These are phyloP conservation scores for Dendronephthya gigantea DNA, from an alignment of 64 coral and sea anemone species.

Conservation along the genomic window DNA sequence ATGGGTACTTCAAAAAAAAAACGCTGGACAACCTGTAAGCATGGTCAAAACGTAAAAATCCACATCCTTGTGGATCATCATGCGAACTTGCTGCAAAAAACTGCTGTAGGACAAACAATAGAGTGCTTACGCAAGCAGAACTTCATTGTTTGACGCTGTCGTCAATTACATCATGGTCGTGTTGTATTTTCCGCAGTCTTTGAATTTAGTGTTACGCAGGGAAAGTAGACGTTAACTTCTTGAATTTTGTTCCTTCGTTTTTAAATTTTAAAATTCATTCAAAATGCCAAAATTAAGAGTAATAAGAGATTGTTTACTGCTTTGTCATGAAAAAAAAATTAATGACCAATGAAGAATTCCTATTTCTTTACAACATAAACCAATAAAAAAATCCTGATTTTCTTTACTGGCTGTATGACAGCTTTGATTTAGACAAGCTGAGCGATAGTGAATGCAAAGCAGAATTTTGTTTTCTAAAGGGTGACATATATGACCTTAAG, in stretches of 20 bases:
- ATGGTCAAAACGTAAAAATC: constrained; percentile 29
- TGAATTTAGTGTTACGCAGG: too few species aligned
- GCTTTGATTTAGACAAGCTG: constrained; percentile 16
- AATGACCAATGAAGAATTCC: constrained; percentile 22
- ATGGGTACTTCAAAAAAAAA: constrained; percentile 30
- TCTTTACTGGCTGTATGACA: constrained; percentile 1
- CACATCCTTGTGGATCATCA: constrained; percentile 24
- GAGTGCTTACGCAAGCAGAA: constrained; percentile 20
- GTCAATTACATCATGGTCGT: too few species aligned
- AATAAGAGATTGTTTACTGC: constrained; percentile 15
- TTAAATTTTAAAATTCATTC: neutral
- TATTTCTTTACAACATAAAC: constrained; percentile 26
- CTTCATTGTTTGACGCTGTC: neutral
- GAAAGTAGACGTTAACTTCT: too few species aligned
- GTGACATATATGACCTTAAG: constrained; percentile 15
- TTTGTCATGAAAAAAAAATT: constrained; percentile 21
- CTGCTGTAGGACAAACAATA: constrained; percentile 39
- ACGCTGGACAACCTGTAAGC: constrained; percentile 32
- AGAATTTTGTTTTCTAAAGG: constrained; percentile 26
- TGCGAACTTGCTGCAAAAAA: constrained; percentile 17
- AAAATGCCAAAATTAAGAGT: constrained; percentile 11
- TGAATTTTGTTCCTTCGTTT: too few species aligned
- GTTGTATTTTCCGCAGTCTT: too few species aligned
- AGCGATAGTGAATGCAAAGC: constrained; percentile 31
- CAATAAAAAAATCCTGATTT: constrained; percentile 25